Percentiles rank a stretch among this genome's conserved stretches.
phyloP scores from a whole-genome alignment of 2,113 vertebrate species.

The Clarias macrocephalus region DNA sequence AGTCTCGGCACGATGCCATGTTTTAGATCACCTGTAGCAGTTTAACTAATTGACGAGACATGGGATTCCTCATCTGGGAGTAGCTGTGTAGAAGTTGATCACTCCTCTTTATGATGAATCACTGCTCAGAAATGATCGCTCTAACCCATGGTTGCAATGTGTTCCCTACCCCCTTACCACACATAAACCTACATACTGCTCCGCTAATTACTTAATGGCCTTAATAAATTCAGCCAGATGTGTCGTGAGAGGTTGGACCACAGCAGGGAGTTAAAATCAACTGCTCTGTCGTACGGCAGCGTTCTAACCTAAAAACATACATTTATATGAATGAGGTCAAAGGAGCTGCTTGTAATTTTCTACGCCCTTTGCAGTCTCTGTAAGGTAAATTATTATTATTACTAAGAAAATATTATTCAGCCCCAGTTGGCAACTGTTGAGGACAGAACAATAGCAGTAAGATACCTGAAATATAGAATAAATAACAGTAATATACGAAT shows the following conservation, averaged over 20 bases:
- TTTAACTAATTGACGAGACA: background rate
- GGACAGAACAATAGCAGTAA: background rate
- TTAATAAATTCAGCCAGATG: slow-evolving; percentile 11
- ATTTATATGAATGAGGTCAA: background rate
- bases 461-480: background rate
- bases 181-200: background rate
- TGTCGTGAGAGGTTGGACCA: background rate
- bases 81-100: background rate
- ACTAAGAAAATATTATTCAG: background rate
- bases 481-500: too few species aligned
- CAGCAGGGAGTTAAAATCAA: background rate
- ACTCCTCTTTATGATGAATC: background rate
- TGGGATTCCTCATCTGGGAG: background rate
- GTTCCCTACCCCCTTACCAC: background rate
- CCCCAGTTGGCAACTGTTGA: background rate
- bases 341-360: background rate
- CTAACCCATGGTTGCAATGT: background rate
- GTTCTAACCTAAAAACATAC: background rate
- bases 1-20: background rate
- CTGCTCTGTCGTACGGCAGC: background rate
- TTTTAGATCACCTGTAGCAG: slow-evolving; percentile 4
- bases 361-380: background rate
- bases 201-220: slow-evolving; percentile 2
- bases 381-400: background rate
- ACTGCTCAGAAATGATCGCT: background rate